These are phyloP conservation scores for Drosophila fungiperda DNA, from an alignment of 2,888 invertebrate species.

Conservation along the genomic window DNA sequence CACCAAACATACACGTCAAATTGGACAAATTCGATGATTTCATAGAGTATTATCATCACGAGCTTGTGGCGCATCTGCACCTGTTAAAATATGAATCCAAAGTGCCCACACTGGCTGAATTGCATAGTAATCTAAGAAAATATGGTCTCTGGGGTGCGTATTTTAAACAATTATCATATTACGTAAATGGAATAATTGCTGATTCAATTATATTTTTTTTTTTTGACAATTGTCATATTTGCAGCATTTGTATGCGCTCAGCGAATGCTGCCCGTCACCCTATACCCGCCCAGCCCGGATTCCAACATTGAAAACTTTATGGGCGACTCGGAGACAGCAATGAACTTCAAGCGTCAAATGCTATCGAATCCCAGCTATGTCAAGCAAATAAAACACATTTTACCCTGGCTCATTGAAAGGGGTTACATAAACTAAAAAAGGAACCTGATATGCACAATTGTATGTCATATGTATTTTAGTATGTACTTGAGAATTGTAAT, in stretches of 20 bases:
- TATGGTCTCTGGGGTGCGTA: constrained; percentile 76
- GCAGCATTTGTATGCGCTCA: constrained; percentile 68
- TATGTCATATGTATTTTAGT: not conserved
- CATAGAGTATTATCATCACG: constrained; percentile 78
- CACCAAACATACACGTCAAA: constrained; percentile 76
- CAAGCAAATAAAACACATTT: constrained; percentile 70
- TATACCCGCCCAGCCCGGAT: constrained; percentile 72
- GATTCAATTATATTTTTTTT: constrained; percentile 17
- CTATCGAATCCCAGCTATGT: constrained; percentile 74
- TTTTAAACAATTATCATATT: not conserved
- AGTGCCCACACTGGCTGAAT: constrained; percentile 74
- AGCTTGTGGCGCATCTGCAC: constrained; percentile 71
- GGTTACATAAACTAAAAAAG: constrained; percentile 52
- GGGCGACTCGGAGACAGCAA: constrained; percentile 59
- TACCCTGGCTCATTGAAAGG: constrained; percentile 81
- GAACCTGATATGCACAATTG: not conserved
- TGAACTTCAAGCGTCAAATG: constrained; percentile 71
- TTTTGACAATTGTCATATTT: constrained; percentile 1
- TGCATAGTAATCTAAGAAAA: constrained; percentile 73
- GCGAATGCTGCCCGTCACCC: constrained; percentile 66
- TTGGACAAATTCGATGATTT: constrained; percentile 81
- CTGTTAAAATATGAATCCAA: constrained; percentile 70
- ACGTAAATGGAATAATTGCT: constrained; percentile 1
- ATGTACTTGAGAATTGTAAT: not conserved
- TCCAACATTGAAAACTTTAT: constrained; percentile 74